Base-by-base conservation (phyloP, 1,140 invertebrate genomes). In the Mylabris phalerata region DNA sequence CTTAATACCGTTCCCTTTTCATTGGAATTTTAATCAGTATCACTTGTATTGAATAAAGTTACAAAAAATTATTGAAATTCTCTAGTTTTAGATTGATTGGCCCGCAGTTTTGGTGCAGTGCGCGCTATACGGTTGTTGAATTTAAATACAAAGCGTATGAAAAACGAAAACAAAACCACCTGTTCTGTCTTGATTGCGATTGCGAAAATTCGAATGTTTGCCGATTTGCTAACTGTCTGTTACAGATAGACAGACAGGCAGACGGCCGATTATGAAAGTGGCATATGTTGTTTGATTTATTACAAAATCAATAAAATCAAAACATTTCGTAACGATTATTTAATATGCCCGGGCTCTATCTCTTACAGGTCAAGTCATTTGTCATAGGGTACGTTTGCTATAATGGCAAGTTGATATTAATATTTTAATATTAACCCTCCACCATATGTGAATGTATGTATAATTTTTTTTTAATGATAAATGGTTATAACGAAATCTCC, bases 201-300 rank as follows among this genome's bases (percentile, higher is more conserved):
- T 19, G 19, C 19, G 19, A 19, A 19, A 19, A 19, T 19, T 19
- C 19, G 19, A 19, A 19, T 19, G 1, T 19, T 19, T 19, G 1
- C 19, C 19, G 19, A 19, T 19, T 19, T n/a, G 2, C 4, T 3
- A 48, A 13, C 19, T 25, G 19, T 48, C 24, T 4, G 46, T 48
- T 48, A 24, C 43, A 11, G 9, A 42, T 42, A 11, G 9, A 42
- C 41, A 9, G 41, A 11, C 43, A 45, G 43, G 4, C 19, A 19
- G 19, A 50, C 5, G 9, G 41, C 50, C 50, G 45, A 44, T 43
- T 9, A 52, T 52, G 41, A 52, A 10, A 13, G 3, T 11, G 39
- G 7, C 54, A 56, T 32, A 27, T 48, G 54, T 48, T 48, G 44
- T 45, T 27, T 56, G 54, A 56, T 56, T 56, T 56, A 56, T 56